Base-by-base conservation (phyloP, 2,113 vertebrate genomes). In the Ammospiza nelsoni region DNA sequence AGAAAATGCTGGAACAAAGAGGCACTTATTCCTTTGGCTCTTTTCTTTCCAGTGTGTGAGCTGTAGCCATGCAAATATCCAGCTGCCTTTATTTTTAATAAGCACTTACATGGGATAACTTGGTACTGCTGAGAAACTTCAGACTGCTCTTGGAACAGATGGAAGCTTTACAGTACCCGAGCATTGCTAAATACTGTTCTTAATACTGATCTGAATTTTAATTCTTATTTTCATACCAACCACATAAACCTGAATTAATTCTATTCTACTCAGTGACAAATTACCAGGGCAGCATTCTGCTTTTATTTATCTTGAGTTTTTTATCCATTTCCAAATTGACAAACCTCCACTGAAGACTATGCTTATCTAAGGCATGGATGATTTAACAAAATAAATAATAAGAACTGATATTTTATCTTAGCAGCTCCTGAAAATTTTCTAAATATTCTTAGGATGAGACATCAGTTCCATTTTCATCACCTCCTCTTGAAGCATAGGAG, bases 191-290 rank as follows among this genome's bases (percentile, higher is more conserved):
- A 69, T 61, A 82, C 43, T 74, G 39, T 8, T 93, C 74, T 89
- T 84, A 91, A 65, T 58, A 79, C 44, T 74, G 51, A 28, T 91
- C 66, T 80, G 72, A 77, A 91, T 92, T 85, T 43, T 63, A 94
- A 63, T n/a, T 77, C 37, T 63, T 15, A 27, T 89, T 74, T 94
- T 79, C 89, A 77, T 73, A 59, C 63, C 78, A 92, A 91, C 68
- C 37, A 87, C 61, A 54, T 57, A 84, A 95, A 94, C 66, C 41
- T 55, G 15, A 68, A 88, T 55, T 66, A 72, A 59, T 78, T 48
- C 22, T 21, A 2, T 29, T 55, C 39, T 43, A 43, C 33, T 67
- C 12, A 16, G 24, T 44, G 68, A 61, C 8, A 23, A 72, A 80
- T 9, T 28, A 65, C 25, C 37, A 79, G 39, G 62, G 39, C 35